Base-by-base conservation (phyloP, 2,113 vertebrate genomes). In the Circaetus cinerascens region DNA sequence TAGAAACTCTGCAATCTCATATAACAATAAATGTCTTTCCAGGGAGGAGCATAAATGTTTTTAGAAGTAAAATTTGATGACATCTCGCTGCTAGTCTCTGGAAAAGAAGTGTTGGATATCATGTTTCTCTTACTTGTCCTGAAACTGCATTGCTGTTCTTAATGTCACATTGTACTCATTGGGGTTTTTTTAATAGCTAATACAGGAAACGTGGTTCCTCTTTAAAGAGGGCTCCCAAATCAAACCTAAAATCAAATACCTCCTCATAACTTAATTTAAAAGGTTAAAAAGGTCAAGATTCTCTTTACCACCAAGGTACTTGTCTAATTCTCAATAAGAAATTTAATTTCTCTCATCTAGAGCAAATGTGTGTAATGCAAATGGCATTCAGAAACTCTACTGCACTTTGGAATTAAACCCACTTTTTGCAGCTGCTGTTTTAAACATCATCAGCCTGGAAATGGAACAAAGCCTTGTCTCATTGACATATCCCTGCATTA, bases 351-450 rank as follows among this genome's bases (percentile, higher is more conserved):
- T 62, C 29, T 73, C 41, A 66, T 86, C 38, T 91, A 45, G n/a
- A 93, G 41, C n/a, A 86, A 81, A 51, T 2, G 26, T 27, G 17
- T 29, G 25, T 21, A 82, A 90, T 30, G 62, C 46, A 95, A 95
- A 88, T 25, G 15, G 43, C 45, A 88, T 66, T 92, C 38, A 86
- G 50, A 74, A 94, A 71, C 41, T 69, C 17, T 38, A 46, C 0
- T 46, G 66, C 40, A 64, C 50, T 91, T 78, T 48, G 64, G 91
- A 90, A 93, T 60, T 59, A 84, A 93, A 91, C 13, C 27, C 32
- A 48, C 19, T 94, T 96, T 77, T 68, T 79, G 57, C 73, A 96
- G 87, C 85, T 90, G 88, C 81, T 91, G 59, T 56, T 95, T 88
- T 74, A 77, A 95, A 67, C 56, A 89, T 59, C 38, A 64, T 20